A percentile compares a stretch with the other conserved stretches of the same genome.
Evolutionary conservation across 1,140 invertebrate genomes (phyloP).

Genomic region (Achatina immaculata): DNA sequence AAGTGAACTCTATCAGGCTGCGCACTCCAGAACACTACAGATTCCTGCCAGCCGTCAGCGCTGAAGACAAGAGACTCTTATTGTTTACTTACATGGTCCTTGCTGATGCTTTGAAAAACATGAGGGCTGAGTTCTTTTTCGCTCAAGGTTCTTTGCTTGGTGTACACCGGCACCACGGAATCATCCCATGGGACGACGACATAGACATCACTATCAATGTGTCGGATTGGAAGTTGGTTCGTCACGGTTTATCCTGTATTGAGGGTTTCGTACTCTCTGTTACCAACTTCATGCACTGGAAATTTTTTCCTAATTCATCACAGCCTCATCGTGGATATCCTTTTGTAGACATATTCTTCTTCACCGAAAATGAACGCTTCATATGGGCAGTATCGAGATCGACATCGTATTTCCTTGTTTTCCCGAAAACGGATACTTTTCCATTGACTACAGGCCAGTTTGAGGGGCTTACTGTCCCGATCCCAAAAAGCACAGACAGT

Average conservation of each 20-base stretch:
- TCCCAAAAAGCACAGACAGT: background rate
- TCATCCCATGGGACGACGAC: slow-evolving; percentile 52
- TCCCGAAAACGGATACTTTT: slow-evolving; percentile 1
- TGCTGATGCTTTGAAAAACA: background rate
- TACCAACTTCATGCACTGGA: slow-evolving; percentile 16
- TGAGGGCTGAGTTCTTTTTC: slow-evolving; percentile 29
- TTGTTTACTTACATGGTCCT: background rate
- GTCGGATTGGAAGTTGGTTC: slow-evolving; percentile 14
- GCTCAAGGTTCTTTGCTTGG: slow-evolving; percentile 45
- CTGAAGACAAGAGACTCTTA: background rate
- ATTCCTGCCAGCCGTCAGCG: background rate
- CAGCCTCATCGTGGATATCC: background rate
- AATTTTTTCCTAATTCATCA: background rate
- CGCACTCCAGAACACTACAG: background rate
- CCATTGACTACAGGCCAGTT: slow-evolving; percentile 6
- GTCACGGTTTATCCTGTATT: slow-evolving; percentile 12
- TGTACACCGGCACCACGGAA: slow-evolving; percentile 43
- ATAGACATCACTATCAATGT: slow-evolving; percentile 44
- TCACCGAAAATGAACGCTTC: slow-evolving; percentile 3
- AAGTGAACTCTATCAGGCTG: background rate
- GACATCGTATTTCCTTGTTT: background rate
- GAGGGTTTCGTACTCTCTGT: background rate
- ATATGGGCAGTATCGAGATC: slow-evolving; percentile 13
- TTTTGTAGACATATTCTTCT: slow-evolving; percentile 22
- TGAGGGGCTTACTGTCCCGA: background rate